A percentile compares a stretch with the other conserved stretches of the same genome.
Conservation (phyloP, 2,113 vertebrate genomes). For the Gorsachius goisagi region DNA sequence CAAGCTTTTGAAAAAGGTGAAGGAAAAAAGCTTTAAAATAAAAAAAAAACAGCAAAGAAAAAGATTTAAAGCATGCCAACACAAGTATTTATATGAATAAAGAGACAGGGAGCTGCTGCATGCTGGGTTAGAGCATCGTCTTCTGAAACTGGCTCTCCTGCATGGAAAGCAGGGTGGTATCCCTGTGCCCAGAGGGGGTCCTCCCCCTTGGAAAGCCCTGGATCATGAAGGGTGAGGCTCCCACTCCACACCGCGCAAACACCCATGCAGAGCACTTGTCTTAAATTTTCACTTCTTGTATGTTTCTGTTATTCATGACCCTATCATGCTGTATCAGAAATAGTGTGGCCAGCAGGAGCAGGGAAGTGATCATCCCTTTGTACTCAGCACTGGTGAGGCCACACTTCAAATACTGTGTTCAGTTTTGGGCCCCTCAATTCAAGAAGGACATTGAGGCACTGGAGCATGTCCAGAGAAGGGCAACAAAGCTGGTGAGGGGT, state of each 20-base stretch:
- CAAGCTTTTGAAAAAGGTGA: background rate
- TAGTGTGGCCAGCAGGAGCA: too few relatives aligned
- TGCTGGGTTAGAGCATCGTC: background rate
- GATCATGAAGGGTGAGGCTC: background rate
- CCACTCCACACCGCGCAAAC: accelerated
- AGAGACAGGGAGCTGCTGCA: background rate
- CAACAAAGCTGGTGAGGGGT: too few relatives aligned
- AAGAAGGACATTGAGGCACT: too few relatives aligned
- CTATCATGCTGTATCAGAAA: background rate
- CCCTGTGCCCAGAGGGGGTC: accelerated
- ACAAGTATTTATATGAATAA: background rate
- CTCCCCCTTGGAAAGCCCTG: background rate
- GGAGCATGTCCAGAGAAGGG: too few relatives aligned
- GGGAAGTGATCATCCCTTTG: too few relatives aligned
- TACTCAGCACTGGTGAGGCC: too few relatives aligned
- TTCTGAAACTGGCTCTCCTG: background rate
- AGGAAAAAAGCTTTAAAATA: background rate
- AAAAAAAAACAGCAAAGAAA: background rate
- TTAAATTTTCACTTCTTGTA: background rate
- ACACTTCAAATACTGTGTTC: too few relatives aligned
- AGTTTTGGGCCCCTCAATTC: too few relatives aligned
- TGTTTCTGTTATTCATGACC: background rate
- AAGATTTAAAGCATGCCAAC: background rate
- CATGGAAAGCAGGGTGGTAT: background rate
- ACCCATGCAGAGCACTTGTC: background rate